Evolutionary conservation across 2,888 invertebrate genomes (phyloP).

Genomic region (Gnatocerus cornutus): DNA sequence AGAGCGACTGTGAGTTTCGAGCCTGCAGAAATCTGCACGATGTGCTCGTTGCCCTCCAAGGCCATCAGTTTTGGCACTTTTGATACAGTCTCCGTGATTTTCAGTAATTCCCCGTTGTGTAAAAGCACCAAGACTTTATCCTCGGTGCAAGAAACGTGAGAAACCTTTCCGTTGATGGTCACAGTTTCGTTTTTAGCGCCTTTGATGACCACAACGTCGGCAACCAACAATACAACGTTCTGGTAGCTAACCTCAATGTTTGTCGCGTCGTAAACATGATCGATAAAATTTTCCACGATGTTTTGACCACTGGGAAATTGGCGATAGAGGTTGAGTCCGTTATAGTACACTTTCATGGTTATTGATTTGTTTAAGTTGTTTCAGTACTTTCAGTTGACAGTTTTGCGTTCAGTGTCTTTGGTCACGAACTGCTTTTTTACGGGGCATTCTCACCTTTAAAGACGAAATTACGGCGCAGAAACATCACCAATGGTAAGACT

Average conservation of each 20-base stretch:
- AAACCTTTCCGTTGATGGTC: slow-evolving; percentile 21
- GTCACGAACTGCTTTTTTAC: slow-evolving; percentile 7
- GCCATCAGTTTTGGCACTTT: slow-evolving; percentile 55
- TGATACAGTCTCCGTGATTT: slow-evolving; percentile 53
- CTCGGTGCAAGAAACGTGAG: slow-evolving; percentile 59
- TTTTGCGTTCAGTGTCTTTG: slow-evolving; percentile 26
- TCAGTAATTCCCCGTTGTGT: slow-evolving; percentile 58
- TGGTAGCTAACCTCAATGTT: slow-evolving; percentile 61
- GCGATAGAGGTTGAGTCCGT: slow-evolving; percentile 69
- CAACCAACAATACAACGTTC: slow-evolving; percentile 52
- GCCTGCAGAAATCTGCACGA: slow-evolving; percentile 72
- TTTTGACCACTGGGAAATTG: slow-evolving; percentile 59
- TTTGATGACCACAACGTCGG: slow-evolving; percentile 42
- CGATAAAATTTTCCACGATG: slow-evolving; percentile 58
- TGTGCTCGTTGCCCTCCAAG: slow-evolving; percentile 57
- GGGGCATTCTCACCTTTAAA: slow-evolving; percentile 17
- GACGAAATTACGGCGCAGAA: neutral
- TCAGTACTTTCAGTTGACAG: slow-evolving; percentile 52
- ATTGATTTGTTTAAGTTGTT: slow-evolving; percentile 62
- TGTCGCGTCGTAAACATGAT: slow-evolving; percentile 54
- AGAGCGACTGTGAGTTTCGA: slow-evolving; percentile 71
- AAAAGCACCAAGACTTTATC: slow-evolving; percentile 60
- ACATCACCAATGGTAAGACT: slow-evolving; percentile 26
- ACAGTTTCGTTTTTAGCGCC: slow-evolving; percentile 47
- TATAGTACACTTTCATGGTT: slow-evolving; percentile 68